phyloP scores from a whole-genome alignment of 2,797 vertebrate species.

The Lacerta bilineata region DNA sequence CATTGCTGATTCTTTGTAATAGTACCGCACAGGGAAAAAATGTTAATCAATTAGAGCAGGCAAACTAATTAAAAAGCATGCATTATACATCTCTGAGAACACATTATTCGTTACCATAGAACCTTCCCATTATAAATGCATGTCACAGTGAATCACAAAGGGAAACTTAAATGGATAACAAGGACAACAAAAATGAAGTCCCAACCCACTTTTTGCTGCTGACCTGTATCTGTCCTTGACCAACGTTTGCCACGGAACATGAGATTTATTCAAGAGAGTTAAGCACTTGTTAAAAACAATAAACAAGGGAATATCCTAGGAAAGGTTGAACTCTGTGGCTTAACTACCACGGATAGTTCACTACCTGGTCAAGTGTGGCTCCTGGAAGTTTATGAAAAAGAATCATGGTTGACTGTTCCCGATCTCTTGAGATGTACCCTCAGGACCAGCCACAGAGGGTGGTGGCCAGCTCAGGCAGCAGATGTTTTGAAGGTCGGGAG shows the following conservation, averaged over 20 bases:
- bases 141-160: slow-evolving; percentile 64
- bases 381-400: background rate
- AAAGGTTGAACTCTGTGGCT: background rate
- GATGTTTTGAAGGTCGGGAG: too few species aligned
- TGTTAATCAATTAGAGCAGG: slow-evolving; percentile 77
- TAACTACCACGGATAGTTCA: too few species aligned
- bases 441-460: too few species aligned
- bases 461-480: too few species aligned
- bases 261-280: background rate
- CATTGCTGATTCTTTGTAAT: slow-evolving; percentile 69
- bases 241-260: background rate
- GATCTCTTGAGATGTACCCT: too few species aligned
- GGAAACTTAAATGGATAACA: slow-evolving; percentile 62
- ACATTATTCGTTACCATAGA: slow-evolving; percentile 74
- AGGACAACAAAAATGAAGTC: slow-evolving; percentile 26
- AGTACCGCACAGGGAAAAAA: slow-evolving; percentile 67
- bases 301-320: background rate
- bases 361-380: background rate
- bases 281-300: background rate
- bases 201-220: slow-evolving; percentile 11
- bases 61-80: slow-evolving; percentile 77
- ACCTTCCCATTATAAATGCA: slow-evolving; percentile 66
- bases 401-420: too few species aligned
- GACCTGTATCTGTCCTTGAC: slow-evolving; percentile 33
- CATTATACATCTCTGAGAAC: slow-evolving; percentile 75